Base-by-base conservation (phyloP, 2,888 invertebrate species). In the Hydroisotoma schaefferi region DNA sequence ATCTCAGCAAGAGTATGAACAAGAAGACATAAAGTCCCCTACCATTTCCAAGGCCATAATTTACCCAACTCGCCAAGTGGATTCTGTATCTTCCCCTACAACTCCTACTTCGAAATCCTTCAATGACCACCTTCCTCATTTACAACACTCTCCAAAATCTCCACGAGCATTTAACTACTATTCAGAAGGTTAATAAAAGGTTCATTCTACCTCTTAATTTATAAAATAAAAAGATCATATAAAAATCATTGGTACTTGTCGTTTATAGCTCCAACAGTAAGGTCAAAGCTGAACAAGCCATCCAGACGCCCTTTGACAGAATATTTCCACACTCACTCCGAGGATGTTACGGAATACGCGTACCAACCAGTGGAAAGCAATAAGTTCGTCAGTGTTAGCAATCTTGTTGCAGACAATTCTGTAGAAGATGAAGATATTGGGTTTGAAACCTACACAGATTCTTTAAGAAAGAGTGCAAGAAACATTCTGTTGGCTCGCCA, bases 381-480 rank as follows among this genome's bases (percentile, higher is more conserved):
- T n/a, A 63, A 63, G 47, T 63, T 57, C 18, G 54, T 54, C 46
- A 65, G 65, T 25, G 60, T 55, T 26, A 65, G 61, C 27, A 61
- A 65, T 33, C 46, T 65, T 3, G 37, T 51, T 20, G 12, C 51
- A 8, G 12, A 26, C 6, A 20, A 56, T 8, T 27, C 54, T 10
- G 55, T 56, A 28, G 65, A 65, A 33, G 65, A 65, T n/a, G 64
- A 64, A 6, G 53, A 40, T 2, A 49, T 65, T 27, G 57, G 55
- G n/a, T 53, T 65, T 26, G 33, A 57, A n/a, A 58, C 48, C 25
- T 65, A 65, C 26, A 65, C 57, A 27, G 59, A 61, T 22, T 65
- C 65, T 5, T 37, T 65, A 29, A 25, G 65, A 28, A 58, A 57
- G 33, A 65, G 65, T 54, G 65, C 65, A 4, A 28, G 65, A 1